Conservation (phyloP, 1,140 invertebrate genomes). For the Drosophila nasuta region DNA sequence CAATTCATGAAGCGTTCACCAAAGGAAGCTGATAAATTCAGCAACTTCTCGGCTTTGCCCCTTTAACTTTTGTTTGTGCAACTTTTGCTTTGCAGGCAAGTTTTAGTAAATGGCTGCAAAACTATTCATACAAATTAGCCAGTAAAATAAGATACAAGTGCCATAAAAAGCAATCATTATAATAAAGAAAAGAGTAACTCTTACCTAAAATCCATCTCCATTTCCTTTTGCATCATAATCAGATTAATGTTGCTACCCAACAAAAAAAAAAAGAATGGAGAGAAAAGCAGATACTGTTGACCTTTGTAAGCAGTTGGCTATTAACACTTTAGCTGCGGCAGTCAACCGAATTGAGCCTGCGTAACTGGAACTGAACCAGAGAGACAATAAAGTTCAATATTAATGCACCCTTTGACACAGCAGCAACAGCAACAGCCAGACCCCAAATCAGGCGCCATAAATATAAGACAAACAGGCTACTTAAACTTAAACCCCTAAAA, state of each 20-base stretch:
- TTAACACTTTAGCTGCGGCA: constrained; percentile 38
- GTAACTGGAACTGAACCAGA: constrained; percentile 58
- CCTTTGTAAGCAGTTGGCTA: constrained; percentile 41
- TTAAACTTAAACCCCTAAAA: constrained; percentile 60
- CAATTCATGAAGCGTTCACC: constrained; percentile 5
- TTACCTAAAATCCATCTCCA: not conserved
- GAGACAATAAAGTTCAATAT: constrained; percentile 81
- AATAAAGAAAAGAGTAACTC: not conserved
- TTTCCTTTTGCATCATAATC: constrained; percentile 15
- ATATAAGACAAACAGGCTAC: constrained; percentile 81
- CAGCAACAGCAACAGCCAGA: constrained; percentile 47
- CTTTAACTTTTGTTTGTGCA: constrained; percentile 1
- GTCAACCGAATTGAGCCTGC: constrained; percentile 30
- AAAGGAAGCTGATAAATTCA: not conserved
- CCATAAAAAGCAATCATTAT: not conserved
- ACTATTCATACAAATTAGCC: not conserved
- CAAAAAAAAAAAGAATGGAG: no score
- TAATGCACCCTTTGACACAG: constrained; percentile 80
- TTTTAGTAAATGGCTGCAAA: not conserved
- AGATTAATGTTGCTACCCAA: constrained; percentile 36
- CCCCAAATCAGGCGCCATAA: constrained; percentile 66
- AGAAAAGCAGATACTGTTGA: constrained; percentile 25
- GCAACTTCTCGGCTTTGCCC: not conserved
- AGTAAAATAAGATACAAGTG: not conserved
- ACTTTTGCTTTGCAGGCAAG: not conserved